Evolutionary conservation across 2,797 vertebrate species (phyloP).

Genomic region (Gymnothorax reevesii): DNA sequence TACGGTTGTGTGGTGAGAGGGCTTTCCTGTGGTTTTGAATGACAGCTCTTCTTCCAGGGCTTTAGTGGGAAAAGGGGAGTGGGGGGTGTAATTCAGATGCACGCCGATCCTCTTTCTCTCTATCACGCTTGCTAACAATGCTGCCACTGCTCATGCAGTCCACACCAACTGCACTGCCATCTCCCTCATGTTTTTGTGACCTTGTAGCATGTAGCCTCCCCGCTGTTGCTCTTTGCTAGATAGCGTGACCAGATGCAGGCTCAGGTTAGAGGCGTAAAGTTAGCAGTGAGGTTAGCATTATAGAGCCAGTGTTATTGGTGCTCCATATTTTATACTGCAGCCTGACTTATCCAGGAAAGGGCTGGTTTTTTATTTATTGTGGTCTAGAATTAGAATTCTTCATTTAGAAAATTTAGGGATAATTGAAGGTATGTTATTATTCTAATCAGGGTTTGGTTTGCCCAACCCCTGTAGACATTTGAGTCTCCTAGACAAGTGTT

Average conservation of each 20-base stretch:
- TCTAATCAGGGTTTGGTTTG: not conserved
- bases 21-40: conserved; percentile 10
- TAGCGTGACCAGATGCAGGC: not conserved
- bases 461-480: not conserved
- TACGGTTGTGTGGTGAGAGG: not conserved
- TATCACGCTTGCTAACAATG: conserved; percentile 4
- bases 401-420: not conserved
- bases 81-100: not conserved
- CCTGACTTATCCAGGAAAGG: not conserved
- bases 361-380: not conserved
- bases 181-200: not conserved
- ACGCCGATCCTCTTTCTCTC: not conserved
- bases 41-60: conserved; percentile 3
- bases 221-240: not conserved
- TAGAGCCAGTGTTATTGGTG: not conserved
- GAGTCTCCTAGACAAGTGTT: not conserved
- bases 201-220: not conserved
- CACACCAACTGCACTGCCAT: not conserved
- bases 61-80: not conserved
- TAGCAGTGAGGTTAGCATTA: too few relatives aligned
- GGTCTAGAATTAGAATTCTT: not conserved
- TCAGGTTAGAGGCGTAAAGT: not conserved
- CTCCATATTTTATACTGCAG: not conserved
- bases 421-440: not conserved
- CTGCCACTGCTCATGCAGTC: not conserved